phyloP scores from a whole-genome alignment of 2,113 vertebrate species.

The Lontra canadensis region DNA sequence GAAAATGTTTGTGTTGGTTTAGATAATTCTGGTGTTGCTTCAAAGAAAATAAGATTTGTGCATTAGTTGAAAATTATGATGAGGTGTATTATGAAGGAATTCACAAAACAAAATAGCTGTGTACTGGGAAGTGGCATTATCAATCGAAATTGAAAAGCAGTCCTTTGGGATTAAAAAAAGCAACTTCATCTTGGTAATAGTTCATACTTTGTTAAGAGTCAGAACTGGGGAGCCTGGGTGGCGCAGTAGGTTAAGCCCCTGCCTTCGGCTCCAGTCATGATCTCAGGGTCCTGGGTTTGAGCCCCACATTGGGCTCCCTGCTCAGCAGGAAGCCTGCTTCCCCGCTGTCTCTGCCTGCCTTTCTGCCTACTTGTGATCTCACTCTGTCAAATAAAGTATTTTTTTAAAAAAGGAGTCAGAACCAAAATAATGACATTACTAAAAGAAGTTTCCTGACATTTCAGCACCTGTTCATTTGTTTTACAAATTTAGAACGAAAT shows the following conservation, averaged over 20 bases:
- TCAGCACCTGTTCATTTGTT: constrained; percentile 58
- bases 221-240: background rate
- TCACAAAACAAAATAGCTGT: background rate
- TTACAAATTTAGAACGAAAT: constrained; percentile 42
- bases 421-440: constrained; percentile 30
- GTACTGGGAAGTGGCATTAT: constrained; percentile 33
- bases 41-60: constrained; percentile 67
- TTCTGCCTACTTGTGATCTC: too few relatives aligned
- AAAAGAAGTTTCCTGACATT: constrained; percentile 41
- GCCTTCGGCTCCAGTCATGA: too few relatives aligned
- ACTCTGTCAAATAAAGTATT: too few relatives aligned
- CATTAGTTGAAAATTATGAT: constrained; percentile 50
- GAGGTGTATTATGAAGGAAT: constrained; percentile 45
- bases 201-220: constrained; percentile 51
- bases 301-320: too few relatives aligned
- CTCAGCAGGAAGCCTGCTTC: too few relatives aligned
- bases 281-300: too few relatives aligned
- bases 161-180: constrained; percentile 25
- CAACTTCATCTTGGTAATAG: constrained; percentile 39
- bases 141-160: constrained; percentile 28
- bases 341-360: too few relatives aligned
- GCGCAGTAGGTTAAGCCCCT: too few relatives aligned
- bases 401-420: background rate
- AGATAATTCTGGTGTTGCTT: constrained; percentile 38
- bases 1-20: constrained; percentile 45